Evolutionary conservation across 1,140 invertebrate genomes (phyloP).

Genomic region (Drosophila suzukii): DNA sequence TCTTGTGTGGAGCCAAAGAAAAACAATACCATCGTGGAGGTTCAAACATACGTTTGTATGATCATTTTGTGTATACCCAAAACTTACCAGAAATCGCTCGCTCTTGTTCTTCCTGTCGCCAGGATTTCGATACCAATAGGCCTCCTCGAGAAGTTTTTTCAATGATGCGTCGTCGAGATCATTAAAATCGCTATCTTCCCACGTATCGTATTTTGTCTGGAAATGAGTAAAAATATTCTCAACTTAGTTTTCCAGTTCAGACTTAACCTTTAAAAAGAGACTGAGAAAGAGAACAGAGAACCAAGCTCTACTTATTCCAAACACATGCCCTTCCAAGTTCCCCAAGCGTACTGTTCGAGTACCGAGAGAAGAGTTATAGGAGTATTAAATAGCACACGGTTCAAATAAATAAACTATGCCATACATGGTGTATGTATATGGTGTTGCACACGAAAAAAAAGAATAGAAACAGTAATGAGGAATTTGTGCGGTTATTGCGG

Average conservation of each 20-base stretch:
- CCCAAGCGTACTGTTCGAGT: neutral
- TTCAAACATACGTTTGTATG: too few relatives aligned
- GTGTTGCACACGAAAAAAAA: conserved; percentile 2
- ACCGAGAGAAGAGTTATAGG: neutral
- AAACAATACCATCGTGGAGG: too few relatives aligned
- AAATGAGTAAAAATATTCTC: conserved; percentile 1
- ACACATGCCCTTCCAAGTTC: conserved; percentile 2
- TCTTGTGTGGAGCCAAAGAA: too few relatives aligned
- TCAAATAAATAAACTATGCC: conserved; percentile 4
- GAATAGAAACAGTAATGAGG: neutral
- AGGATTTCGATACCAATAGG: conserved; percentile 89
- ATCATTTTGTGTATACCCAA: too few relatives aligned
- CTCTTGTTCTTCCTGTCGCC: conserved; percentile 90
- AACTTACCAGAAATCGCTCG: conserved; percentile 88
- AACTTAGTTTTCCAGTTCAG: neutral
- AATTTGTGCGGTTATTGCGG: conserved; percentile 2
- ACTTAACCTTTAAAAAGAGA: conserved; percentile 12
- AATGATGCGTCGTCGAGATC: conserved; percentile 88
- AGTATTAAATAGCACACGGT: neutral
- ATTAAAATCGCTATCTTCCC: conserved; percentile 88
- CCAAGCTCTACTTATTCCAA: neutral
- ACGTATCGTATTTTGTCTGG: conserved; percentile 78
- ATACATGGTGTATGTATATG: neutral
- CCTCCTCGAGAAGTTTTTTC: conserved; percentile 89
- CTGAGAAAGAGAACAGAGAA: too few relatives aligned